Conservation (phyloP, 2,797 vertebrate species). For the Bufotes viridis region DNA sequence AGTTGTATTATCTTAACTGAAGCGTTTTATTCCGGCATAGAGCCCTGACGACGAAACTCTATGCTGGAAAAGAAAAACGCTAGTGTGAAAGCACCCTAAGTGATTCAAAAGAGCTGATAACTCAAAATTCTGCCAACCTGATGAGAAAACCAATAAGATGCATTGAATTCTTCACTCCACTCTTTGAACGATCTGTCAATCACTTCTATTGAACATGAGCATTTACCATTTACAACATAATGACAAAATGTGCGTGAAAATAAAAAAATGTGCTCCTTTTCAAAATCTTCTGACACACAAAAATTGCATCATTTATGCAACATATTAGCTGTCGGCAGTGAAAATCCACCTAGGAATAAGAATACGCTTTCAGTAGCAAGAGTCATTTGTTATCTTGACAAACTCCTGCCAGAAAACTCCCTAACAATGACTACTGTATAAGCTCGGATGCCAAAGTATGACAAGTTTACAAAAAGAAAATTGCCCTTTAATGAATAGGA, state of each 20-base stretch:
- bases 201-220: constrained; percentile 39
- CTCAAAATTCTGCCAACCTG: neutral
- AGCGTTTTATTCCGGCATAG: too few relatives aligned
- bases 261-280: constrained; percentile 55
- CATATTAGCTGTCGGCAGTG: constrained; percentile 59
- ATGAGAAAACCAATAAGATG: neutral
- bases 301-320: constrained; percentile 63
- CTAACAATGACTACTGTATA: constrained; percentile 59
- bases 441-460: constrained; percentile 55
- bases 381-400: constrained; percentile 62
- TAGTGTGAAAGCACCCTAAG: too few relatives aligned
- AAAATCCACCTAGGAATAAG: constrained; percentile 61
- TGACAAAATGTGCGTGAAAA: constrained; percentile 51
- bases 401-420: constrained; percentile 61
- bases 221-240: constrained; percentile 56
- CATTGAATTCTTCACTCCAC: constrained; percentile 12
- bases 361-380: constrained; percentile 54
- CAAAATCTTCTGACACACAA: constrained; percentile 58
- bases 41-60: too few relatives aligned
- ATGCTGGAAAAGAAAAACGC: too few relatives aligned
- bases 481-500: constrained; percentile 61
- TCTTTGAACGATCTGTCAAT: constrained; percentile 47
- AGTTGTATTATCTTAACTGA: too few relatives aligned
- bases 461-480: constrained; percentile 57
- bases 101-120: constrained; percentile 18